These are phyloP conservation scores for Okapia johnstoni DNA, from an alignment of 2,113 vertebrate species.

Conservation along the genomic window DNA sequence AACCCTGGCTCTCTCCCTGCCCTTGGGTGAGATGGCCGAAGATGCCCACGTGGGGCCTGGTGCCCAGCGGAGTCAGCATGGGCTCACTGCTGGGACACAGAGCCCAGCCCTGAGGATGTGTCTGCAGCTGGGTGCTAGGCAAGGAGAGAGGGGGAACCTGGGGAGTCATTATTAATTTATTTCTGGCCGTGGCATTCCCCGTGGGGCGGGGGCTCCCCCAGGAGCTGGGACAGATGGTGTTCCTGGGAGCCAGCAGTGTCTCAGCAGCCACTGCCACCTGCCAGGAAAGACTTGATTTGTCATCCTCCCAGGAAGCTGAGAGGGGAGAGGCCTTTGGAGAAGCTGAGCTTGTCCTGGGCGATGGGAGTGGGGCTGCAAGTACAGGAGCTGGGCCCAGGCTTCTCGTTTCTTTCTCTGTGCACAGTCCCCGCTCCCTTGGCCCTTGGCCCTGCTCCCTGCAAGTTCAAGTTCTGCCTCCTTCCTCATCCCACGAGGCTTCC, in stretches of 20 bases:
- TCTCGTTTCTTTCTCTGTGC: background rate
- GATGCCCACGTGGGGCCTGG: background rate
- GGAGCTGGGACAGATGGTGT: constrained; percentile 63
- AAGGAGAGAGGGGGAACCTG: background rate
- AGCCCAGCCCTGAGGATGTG: background rate
- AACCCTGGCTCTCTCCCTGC: background rate
- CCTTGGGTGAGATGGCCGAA: background rate
- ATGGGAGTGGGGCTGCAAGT: background rate
- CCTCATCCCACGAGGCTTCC: background rate
- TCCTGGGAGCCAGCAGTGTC: constrained; percentile 57
- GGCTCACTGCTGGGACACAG: background rate
- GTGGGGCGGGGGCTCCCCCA: constrained; percentile 1
- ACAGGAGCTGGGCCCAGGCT: background rate
- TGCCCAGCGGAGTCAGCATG: background rate
- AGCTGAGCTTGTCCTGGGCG: background rate
- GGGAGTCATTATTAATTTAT: constrained; percentile 67
- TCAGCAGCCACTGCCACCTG: constrained; percentile 47
- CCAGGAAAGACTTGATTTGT: constrained; percentile 55
- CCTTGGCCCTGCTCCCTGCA: background rate
- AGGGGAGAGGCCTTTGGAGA: constrained; percentile 14
- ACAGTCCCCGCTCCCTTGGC: background rate
- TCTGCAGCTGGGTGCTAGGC: background rate
- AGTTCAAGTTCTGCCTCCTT: background rate
- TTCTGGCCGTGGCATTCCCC: constrained; percentile 51
- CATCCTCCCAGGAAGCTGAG: constrained; percentile 40